Base-by-base conservation (phyloP, 1,140 invertebrate genomes). In the Drosophila sulfurigaster region DNA sequence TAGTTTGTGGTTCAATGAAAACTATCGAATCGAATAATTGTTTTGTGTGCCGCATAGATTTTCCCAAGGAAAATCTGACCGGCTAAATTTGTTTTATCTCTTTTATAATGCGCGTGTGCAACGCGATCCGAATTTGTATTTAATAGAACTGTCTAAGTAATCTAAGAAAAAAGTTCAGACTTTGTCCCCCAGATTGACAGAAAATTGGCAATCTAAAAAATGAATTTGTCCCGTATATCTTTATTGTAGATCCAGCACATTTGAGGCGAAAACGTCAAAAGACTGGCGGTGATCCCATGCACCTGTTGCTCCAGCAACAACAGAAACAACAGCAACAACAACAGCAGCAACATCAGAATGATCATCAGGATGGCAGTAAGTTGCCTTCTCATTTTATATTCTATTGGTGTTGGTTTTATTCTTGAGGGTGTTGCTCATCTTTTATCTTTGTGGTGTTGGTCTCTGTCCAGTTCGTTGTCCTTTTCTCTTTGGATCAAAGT, bases 211-310 rank as follows among this genome's bases (percentile, higher is more conserved):
- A 93, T 93, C 35, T 79, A 92, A 93, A 49, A 25, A 62, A 38
- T 38, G 11, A 43, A 58, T 45, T 62, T 73, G 75, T 72, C 57
- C 75, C 41, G 43, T 72, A 77, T 68, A 87, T 82, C 81, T 92
- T 82, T 76, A 82, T 92, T 93, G 75, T 92, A 92, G 93, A 94
- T 91, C 93, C 92, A 82, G 92, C 86, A 79, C 91, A 92, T 75
- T 93, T 94, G 92, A 94, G 93, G 92, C 92, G 94, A 91, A 95
- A 94, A 92, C 93, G 94, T 92, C 93, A 94, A 93, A 95, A 94
- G 92, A 93, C 93, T 93, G 94, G 93, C 92, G 93, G 94, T 86
- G 94, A 93, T 82, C 92, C 93, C 70, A 93, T 91, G 71, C 92
- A 94, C 93, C 82, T 94, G 81, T 93, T 94, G 91, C 93, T 92